Evolutionary conservation across 2,888 invertebrate species (phyloP).

Genomic region (Phyllotreta cruciferae): DNA sequence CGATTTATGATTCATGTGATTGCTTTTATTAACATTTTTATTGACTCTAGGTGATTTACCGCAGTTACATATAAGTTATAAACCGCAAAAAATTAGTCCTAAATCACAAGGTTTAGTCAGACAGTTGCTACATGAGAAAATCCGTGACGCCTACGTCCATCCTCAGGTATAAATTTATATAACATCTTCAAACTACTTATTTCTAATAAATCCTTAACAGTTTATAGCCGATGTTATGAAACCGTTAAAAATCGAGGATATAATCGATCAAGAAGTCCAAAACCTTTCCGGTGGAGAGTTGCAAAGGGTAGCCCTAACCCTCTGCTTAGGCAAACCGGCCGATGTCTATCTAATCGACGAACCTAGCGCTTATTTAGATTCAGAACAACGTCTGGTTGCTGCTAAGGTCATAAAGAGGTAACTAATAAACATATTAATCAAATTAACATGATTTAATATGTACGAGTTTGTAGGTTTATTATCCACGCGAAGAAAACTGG

Average conservation of each 20-base stretch:
- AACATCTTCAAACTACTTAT: no score
- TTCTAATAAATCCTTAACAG: no score
- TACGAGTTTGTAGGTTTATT: constrained; percentile 74
- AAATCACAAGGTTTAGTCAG: constrained; percentile 94
- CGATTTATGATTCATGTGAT: constrained; percentile 2
- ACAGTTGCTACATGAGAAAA: constrained; percentile 93
- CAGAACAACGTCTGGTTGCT: constrained; percentile 99
- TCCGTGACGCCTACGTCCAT: constrained; percentile 96
- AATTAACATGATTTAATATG: neutral
- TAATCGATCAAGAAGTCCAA: constrained; percentile 98
- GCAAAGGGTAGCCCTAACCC: constrained; percentile 94
- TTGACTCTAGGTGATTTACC: constrained; percentile 72
- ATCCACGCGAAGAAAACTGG: constrained; percentile 99
- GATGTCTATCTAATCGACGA: constrained; percentile 99
- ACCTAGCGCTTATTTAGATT: constrained; percentile 98
- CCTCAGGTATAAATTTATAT: constrained; percentile 90
- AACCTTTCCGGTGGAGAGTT: constrained; percentile 99
- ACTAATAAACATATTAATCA: constrained; percentile 16
- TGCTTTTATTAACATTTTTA: constrained; percentile 19
- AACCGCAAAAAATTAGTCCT: constrained; percentile 99
- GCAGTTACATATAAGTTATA: constrained; percentile 96
- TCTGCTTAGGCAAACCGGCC: constrained; percentile 98
- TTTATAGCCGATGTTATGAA: constrained; percentile 99
- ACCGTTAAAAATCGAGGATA: constrained; percentile 94
- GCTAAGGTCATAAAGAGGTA: constrained; percentile 98